Evolutionary conservation across 1,140 invertebrate genomes (phyloP), one percentile per base, ranked within the genome.

Genomic region (Musca vetustissima): DNA sequence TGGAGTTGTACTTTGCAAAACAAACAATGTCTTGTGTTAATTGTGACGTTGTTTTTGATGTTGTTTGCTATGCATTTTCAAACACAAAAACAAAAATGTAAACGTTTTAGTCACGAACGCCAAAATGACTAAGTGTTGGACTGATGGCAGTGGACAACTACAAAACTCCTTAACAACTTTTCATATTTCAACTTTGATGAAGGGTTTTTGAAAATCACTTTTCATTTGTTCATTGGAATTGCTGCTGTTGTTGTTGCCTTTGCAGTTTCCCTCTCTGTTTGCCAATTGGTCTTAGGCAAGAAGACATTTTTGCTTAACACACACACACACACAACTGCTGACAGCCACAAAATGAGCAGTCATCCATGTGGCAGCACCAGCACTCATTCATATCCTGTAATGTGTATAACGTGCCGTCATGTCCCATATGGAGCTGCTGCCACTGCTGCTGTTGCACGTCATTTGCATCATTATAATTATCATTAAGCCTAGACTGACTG

Each of bases 391-490:
- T 43, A 43, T 43, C 36, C 36, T 43, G 36, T 43, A 43, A 43
- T 43, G 36, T 43, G 36, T 43, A 43, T 43, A 43, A 43, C 36
- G 36, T 43, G 36, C 36, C 36, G 36, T 43, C 36, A 43, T 43
- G 36, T 43, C 36, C 36, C 36, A 43, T 43, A 43, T 43, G 36
- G 36, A 43, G 36, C 1, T 11, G 36, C 11, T 43, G n/a, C n/a
- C n/a, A n/a, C n/a, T n/a, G 36, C 36, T 43, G 36, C 36, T 43
- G 36, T 7, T 52, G 49, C 25, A 19, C 28, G 36, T 19, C 57
- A 43, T 43, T 61, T 43, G n/a, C 57, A 61, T 61, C 28, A 61
- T 61, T 36, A 32, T 61, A 61, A 43, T 61, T 61, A 61, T 61
- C 57, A 61, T 61, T 61, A 36, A 28, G 55, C 36, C 36, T 43